phyloP scores from a whole-genome alignment of 2,113 vertebrate genomes.

The Nicator chloris region DNA sequence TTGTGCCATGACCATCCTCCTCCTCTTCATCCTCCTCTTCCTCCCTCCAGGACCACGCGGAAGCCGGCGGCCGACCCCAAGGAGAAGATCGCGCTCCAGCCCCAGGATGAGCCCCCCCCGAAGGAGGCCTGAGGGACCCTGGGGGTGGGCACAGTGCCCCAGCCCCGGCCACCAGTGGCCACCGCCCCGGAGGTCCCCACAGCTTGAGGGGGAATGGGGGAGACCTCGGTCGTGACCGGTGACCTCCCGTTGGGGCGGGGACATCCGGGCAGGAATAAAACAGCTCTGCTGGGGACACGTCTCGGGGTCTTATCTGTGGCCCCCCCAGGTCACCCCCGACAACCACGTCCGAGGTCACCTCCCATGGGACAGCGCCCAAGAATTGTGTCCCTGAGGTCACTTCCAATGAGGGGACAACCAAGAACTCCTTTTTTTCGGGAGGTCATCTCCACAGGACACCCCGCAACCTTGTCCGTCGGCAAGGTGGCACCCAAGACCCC shows the following conservation, averaged over 20 bases:
- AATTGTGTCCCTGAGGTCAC: background rate
- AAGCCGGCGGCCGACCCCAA: background rate
- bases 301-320: background rate
- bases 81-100: slow-evolving; percentile 54
- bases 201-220: background rate
- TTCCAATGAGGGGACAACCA: rapidly evolving
- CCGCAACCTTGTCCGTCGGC: rapidly evolving
- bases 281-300: background rate
- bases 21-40: background rate
- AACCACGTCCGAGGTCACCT: background rate
- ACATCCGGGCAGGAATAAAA: background rate
- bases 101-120: background rate
- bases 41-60: background rate
- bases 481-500: background rate
- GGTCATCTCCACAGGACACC: background rate
- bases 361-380: rapidly evolving
- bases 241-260: background rate
- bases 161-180: rapidly evolving
- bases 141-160: background rate
- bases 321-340: background rate
- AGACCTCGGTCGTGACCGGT: rapidly evolving
- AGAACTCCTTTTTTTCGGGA: background rate
- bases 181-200: background rate
- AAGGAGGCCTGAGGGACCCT: slow-evolving; percentile 21
- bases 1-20: background rate